A percentile compares a stretch with the other conserved stretches of the same genome.
These are phyloP conservation scores for Pollenia angustigena DNA, from an alignment of 2,888 invertebrate genomes.

Conservation along the genomic window DNA sequence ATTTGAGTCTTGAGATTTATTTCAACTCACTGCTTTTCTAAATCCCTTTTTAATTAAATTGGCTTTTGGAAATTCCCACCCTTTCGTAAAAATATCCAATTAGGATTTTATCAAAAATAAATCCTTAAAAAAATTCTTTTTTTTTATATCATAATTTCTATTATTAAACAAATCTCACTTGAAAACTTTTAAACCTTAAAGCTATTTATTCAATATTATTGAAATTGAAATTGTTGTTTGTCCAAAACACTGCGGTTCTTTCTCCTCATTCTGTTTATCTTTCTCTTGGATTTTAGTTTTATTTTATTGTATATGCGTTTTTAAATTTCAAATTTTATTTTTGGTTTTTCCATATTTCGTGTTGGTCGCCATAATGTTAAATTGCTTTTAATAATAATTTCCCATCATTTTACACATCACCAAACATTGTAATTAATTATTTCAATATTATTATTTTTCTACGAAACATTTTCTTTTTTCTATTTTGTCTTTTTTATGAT, in stretches of 20 bases:
- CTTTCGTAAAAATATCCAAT: background rate
- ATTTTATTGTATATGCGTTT: slow-evolving; percentile 33
- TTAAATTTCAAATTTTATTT: slow-evolving; percentile 18
- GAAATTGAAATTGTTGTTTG: slow-evolving; percentile 4
- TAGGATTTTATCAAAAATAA: background rate
- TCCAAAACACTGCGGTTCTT: background rate
- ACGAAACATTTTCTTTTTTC: background rate
- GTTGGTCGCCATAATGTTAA: slow-evolving; percentile 52
- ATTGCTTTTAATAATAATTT: slow-evolving; percentile 68
- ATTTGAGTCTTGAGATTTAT: too few relatives aligned
- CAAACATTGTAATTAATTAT: slow-evolving; percentile 71
- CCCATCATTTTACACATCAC: slow-evolving; percentile 71
- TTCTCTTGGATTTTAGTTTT: slow-evolving; percentile 25
- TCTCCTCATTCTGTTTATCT: background rate
- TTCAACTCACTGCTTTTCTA: too few relatives aligned
- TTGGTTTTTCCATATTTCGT: slow-evolving; percentile 22
- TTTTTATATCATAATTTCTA: background rate
- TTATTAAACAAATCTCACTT: slow-evolving; percentile 15
- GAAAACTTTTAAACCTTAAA: slow-evolving; percentile 24
- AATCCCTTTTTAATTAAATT: too few relatives aligned
- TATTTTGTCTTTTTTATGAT: slow-evolving; percentile 42
- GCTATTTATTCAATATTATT: slow-evolving; percentile 23
- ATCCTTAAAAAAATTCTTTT: background rate
- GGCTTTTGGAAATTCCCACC: too few relatives aligned
- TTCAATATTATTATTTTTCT: slow-evolving; percentile 50